Percentiles rank a stretch among this genome's conserved stretches.
Conservation (phyloP, 2,113 vertebrate species). For the Osmerus mordax region DNA sequence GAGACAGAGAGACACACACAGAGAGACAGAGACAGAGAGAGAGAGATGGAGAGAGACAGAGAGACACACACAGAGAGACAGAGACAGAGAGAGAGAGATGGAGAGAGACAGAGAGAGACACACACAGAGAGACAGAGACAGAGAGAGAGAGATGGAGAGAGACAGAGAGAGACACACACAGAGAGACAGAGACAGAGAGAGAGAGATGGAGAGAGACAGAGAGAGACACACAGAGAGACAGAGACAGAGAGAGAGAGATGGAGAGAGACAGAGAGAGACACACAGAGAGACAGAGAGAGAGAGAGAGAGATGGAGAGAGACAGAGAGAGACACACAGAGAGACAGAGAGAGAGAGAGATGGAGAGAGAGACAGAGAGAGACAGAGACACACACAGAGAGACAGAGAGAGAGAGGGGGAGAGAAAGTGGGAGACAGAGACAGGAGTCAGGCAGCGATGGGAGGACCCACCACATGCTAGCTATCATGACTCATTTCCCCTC, state of each 20-base stretch:
- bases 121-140: neutral
- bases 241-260: neutral
- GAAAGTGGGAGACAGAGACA: neutral
- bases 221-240: too few relatives aligned
- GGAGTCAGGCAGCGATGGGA: neutral
- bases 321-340: too few relatives aligned
- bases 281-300: neutral
- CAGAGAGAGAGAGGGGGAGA: too few relatives aligned
- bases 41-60: too few relatives aligned
- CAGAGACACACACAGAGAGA: too few relatives aligned
- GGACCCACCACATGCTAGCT: neutral
- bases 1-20: too few relatives aligned
- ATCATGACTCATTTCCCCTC: conserved; percentile 34
- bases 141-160: neutral
- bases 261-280: neutral
- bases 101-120: conserved; percentile 9
- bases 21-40: neutral
- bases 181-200: too few relatives aligned
- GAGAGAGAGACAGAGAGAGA: too few relatives aligned
- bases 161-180: neutral
- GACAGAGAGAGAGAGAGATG: too few relatives aligned
- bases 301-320: neutral
- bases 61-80: too few relatives aligned
- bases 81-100: too few relatives aligned
- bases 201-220: too few relatives aligned